These are phyloP conservation scores for Saccopteryx bilineata DNA, from an alignment of 2,113 vertebrate species.

Conservation along the genomic window DNA sequence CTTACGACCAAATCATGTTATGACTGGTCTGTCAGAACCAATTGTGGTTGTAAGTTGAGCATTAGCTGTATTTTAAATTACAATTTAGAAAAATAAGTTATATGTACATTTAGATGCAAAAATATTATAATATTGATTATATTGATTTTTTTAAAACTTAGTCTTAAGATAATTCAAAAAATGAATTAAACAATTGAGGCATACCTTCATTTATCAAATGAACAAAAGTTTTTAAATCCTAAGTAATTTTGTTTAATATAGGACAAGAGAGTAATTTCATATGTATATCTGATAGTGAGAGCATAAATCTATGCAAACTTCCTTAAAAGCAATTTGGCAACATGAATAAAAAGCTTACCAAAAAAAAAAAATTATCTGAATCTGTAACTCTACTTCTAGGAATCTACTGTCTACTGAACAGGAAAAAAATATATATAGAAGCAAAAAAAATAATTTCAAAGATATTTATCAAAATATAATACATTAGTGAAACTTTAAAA, in stretches of 20 bases:
- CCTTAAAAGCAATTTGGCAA: conserved; percentile 37
- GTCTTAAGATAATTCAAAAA: conserved; percentile 45
- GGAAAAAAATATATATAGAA: neutral
- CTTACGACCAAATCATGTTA: too few species aligned
- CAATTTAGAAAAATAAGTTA: conserved; percentile 19
- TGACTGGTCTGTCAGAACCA: too few species aligned
- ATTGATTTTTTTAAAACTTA: neutral
- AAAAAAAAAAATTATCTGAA: neutral
- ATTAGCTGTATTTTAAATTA: neutral
- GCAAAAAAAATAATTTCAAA: neutral
- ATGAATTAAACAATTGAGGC: conserved; percentile 34
- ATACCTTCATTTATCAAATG: neutral
- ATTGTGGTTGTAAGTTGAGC: too few species aligned
- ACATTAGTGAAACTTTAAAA: neutral
- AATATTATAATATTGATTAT: neutral
- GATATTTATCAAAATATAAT: neutral
- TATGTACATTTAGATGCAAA: neutral
- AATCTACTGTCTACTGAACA: neutral
- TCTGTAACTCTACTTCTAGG: conserved; percentile 11
- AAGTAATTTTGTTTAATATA: neutral
- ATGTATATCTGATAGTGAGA: neutral
- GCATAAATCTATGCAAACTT: conserved; percentile 2
- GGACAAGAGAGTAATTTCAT: neutral
- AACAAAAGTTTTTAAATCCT: conserved; percentile 11
- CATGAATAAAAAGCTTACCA: conserved; percentile 48